Conservation (phyloP, 2,888 invertebrate species). For the Clanis bilineata region DNA sequence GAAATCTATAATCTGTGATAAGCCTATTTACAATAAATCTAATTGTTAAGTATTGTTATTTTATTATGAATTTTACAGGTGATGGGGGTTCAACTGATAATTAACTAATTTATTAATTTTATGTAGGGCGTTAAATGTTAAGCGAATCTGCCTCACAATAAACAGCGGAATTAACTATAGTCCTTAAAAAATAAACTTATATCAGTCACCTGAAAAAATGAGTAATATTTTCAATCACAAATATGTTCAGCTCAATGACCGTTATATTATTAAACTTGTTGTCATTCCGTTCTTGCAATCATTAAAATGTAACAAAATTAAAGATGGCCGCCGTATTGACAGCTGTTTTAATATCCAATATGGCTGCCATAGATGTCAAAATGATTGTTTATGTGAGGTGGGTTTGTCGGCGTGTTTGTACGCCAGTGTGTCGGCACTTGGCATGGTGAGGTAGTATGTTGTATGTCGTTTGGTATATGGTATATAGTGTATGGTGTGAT, state of each 20-base stretch:
- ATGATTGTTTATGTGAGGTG: background rate
- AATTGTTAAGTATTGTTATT: background rate
- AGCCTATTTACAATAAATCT: background rate
- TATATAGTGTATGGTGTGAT: constrained; percentile 37
- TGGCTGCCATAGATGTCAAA: background rate
- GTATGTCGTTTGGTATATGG: no score
- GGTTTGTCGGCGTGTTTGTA: background rate
- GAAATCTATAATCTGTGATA: background rate
- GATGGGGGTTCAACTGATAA: background rate
- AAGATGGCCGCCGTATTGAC: background rate
- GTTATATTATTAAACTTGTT: no score
- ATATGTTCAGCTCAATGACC: no score
- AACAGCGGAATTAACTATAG: background rate
- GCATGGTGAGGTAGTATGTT: constrained; percentile 27
- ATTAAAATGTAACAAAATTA: no score
- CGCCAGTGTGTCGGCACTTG: constrained; percentile 10
- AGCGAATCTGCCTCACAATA: background rate
- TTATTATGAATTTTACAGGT: constrained; percentile 3
- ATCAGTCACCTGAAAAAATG: no score
- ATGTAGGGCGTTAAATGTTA: background rate
- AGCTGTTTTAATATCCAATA: background rate
- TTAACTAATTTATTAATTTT: background rate
- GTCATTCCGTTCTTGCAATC: no score
- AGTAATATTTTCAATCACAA: no score
- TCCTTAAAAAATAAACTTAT: no score